Conservation (phyloP, 2,888 invertebrate species). For the Drosophila fungiperda region DNA sequence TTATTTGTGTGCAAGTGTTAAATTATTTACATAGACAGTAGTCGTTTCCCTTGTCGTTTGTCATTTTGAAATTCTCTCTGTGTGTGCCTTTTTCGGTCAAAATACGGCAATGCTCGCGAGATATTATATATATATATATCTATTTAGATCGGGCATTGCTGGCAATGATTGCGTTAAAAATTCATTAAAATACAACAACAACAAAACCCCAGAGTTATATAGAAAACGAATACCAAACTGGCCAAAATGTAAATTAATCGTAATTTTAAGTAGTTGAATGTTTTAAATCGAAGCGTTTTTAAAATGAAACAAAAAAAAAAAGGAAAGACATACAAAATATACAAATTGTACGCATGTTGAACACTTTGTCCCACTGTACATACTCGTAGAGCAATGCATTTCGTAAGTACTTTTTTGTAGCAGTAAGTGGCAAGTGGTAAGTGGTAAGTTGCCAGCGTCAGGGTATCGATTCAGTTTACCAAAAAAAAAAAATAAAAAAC, state of each 20-base stretch:
- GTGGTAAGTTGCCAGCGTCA: neutral
- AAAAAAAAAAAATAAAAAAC: slow-evolving; percentile 4
- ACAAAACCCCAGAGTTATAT: slow-evolving; percentile 18
- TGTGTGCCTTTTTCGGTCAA: slow-evolving; percentile 83
- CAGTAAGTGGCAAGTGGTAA: slow-evolving; percentile 10
- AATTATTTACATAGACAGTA: slow-evolving; percentile 28
- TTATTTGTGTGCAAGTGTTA: slow-evolving; percentile 11
- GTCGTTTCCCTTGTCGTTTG: slow-evolving; percentile 64
- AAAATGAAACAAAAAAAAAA: slow-evolving; percentile 27
- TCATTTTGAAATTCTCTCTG: slow-evolving; percentile 76
- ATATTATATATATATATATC: slow-evolving; percentile 17
- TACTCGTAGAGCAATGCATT: slow-evolving; percentile 68
- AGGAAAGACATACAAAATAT: slow-evolving; percentile 29
- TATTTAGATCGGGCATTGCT: slow-evolving; percentile 45
- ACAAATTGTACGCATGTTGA: slow-evolving; percentile 31
- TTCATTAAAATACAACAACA: slow-evolving; percentile 41
- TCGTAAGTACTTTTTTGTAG: slow-evolving; percentile 39
- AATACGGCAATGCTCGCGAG: slow-evolving; percentile 65
- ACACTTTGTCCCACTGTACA: slow-evolving; percentile 73
- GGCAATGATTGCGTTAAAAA: slow-evolving; percentile 71
- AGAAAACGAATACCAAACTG: slow-evolving; percentile 36
- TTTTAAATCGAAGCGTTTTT: slow-evolving; percentile 54
- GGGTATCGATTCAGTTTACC: slow-evolving; percentile 32
- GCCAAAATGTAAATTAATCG: slow-evolving; percentile 63
- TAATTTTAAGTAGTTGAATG: slow-evolving; percentile 73